Evolutionary conservation across 1,140 invertebrate genomes (phyloP).

Genomic region (Cryptotermes secundus): DNA sequence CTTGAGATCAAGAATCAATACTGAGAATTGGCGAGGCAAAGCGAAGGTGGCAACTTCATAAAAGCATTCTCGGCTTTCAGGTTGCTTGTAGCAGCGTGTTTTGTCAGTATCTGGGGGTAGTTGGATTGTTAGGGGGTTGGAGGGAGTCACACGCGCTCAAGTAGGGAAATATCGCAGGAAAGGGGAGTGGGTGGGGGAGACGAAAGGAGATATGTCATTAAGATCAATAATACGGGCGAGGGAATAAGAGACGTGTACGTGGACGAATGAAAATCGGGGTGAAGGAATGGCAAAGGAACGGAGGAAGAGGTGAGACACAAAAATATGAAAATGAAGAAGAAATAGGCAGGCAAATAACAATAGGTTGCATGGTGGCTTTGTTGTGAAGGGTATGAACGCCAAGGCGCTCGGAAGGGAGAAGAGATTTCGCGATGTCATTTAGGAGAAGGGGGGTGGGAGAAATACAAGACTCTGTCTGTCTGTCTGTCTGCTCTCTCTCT

Average conservation of each 20-base stretch:
- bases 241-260: not conserved
- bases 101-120: conserved; percentile 19
- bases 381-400: conserved; percentile 5
- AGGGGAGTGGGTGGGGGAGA: too few relatives aligned
- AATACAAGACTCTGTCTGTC: not conserved
- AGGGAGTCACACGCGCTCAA: not conserved
- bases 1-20: not conserved
- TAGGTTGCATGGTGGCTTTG: conserved; percentile 7
- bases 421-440: conserved; percentile 13
- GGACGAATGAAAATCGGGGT: not conserved
- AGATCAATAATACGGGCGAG: conserved; percentile 34
- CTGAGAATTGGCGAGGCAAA: not conserved
- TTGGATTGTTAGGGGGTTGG: not conserved
- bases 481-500: too few relatives aligned
- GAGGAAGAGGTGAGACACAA: conserved; percentile 4
- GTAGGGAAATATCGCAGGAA: not conserved
- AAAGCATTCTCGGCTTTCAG: not conserved
- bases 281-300: not conserved
- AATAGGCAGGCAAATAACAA: conserved; percentile 15
- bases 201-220: conserved; percentile 36
- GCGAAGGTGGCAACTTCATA: not conserved
- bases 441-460: not conserved
- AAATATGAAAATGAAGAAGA: conserved; percentile 29
- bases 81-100: conserved; percentile 13
- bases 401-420: not conserved